Percentiles rank a stretch among this genome's conserved stretches.
Evolutionary conservation across 2,797 vertebrate species (phyloP).

Genomic region (Takifugu ocellatus): DNA sequence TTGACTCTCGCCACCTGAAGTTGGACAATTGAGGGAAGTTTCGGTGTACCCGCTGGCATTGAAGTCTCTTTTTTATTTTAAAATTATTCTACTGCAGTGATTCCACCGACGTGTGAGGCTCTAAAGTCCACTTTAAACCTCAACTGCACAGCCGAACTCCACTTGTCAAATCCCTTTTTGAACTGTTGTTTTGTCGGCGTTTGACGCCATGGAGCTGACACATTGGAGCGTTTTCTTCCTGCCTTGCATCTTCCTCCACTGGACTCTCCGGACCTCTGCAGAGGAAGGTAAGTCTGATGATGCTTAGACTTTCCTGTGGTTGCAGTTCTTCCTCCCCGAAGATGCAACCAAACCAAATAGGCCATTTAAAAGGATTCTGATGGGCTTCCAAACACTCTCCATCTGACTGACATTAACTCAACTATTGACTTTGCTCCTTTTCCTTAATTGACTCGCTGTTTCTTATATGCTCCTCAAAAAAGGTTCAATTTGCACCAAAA

Average conservation of each 20-base stretch:
- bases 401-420: neutral
- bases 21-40: conserved; percentile 50
- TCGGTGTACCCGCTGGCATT: neutral
- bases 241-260: conserved; percentile 56
- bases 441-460: neutral
- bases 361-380: neutral
- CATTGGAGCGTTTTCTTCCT: conserved; percentile 55
- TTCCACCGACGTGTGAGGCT: conserved; percentile 17
- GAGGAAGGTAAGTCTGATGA: conserved; percentile 74
- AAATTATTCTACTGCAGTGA: conserved; percentile 12
- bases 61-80: neutral
- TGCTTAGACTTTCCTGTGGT: conserved; percentile 25
- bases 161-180: no score
- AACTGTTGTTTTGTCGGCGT: conserved; percentile 11
- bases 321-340: neutral
- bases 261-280: conserved; percentile 56
- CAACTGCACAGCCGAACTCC: conserved; percentile 22
- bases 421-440: no score
- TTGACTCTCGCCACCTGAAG: conserved; percentile 37
- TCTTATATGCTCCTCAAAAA: neutral
- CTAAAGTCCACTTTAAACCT: conserved; percentile 66
- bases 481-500: conserved; percentile 6
- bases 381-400: no score
- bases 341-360: neutral
- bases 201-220: conserved; percentile 68